Conservation (phyloP, 2,113 vertebrate genomes). For the Zeus faber region DNA sequence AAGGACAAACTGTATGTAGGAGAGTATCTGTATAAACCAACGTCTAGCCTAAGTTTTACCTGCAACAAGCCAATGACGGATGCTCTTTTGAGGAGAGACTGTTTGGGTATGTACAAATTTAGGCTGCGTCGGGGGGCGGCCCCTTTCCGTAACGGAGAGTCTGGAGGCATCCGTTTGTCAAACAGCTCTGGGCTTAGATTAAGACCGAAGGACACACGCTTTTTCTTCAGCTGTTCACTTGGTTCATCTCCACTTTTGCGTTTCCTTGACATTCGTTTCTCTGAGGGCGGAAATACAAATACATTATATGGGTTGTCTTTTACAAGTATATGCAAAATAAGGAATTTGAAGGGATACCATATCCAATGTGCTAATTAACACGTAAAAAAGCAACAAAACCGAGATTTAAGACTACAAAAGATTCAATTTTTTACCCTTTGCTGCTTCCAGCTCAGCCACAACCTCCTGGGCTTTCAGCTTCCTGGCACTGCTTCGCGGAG, state of each 20-base stretch:
- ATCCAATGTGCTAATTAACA: neutral
- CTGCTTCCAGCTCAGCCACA: conserved; percentile 22
- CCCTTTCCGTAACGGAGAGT: conserved; percentile 83
- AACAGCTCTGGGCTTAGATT: conserved; percentile 85
- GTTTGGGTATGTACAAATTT: conserved; percentile 29
- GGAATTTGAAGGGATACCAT: no score
- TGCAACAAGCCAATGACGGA: conserved; percentile 60
- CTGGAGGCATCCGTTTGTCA: conserved; percentile 84
- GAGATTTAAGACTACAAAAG: no score
- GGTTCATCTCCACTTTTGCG: conserved; percentile 60
- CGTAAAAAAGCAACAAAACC: neutral
- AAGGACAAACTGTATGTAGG: no score
- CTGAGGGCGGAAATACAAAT: conserved; percentile 4
- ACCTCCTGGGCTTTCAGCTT: conserved; percentile 10
- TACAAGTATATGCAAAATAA: no score
- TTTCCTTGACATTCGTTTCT: conserved; percentile 58
- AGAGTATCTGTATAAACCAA: no score
- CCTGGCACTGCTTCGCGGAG: conserved; percentile 46
- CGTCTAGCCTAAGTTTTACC: no score
- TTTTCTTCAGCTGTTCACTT: conserved; percentile 66
- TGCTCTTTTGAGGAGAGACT: conserved; percentile 75
- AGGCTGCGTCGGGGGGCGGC: conserved; percentile 76
- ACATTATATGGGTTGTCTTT: no score
- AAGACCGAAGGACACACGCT: conserved; percentile 86
- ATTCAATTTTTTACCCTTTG: conserved; percentile 2